A percentile compares a stretch with the other conserved stretches of the same genome.
Conservation (phyloP, 2,888 invertebrate genomes). For the Podabrus alpinus region DNA sequence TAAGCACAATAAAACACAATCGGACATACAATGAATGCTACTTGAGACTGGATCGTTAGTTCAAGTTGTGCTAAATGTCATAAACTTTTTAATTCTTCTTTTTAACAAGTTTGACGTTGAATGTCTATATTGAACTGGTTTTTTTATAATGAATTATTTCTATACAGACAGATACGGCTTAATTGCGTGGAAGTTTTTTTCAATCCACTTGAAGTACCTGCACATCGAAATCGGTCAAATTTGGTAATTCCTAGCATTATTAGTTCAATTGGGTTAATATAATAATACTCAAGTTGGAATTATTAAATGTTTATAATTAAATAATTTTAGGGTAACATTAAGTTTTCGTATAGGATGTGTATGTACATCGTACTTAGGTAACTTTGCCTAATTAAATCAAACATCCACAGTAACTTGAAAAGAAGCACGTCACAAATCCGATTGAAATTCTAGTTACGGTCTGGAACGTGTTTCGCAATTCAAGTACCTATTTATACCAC, state of each 20-base stretch:
- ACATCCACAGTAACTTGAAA: constrained; percentile 3
- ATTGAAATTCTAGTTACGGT: constrained; percentile 16
- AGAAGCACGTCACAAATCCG: constrained; percentile 10
- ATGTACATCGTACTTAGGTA: background rate
- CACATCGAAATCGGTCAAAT: background rate
- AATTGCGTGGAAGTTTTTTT: background rate
- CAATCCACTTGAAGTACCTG: too few species aligned
- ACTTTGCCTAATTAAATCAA: constrained; percentile 11
- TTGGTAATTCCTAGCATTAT: background rate
- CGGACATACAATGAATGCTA: background rate
- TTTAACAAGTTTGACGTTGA: background rate
- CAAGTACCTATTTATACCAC: background rate
- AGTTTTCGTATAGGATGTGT: background rate
- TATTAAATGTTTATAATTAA: background rate
- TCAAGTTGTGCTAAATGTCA: background rate
- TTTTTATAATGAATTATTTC: background rate
- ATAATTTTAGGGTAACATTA: background rate
- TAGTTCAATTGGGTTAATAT: background rate
- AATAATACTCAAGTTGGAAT: background rate
- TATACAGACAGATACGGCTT: too few species aligned
- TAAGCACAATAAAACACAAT: background rate
- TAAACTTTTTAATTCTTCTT: background rate
- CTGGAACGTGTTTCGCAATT: constrained; percentile 12
- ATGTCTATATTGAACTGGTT: too few species aligned
- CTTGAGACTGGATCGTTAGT: background rate